Conservation (phyloP, 2,888 invertebrate species). For the Noctuana brunneofusca region DNA sequence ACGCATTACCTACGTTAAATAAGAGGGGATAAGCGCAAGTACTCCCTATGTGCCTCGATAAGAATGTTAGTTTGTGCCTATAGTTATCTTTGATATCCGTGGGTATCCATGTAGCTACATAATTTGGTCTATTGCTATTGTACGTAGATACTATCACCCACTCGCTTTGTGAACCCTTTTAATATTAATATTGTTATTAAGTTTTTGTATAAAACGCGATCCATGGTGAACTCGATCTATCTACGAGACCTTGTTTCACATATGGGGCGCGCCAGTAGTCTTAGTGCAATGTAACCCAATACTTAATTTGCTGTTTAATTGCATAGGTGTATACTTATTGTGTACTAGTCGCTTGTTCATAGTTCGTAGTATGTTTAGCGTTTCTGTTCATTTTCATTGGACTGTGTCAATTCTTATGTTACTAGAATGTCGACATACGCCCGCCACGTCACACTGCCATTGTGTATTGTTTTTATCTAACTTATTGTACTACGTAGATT, state of each 20-base stretch:
- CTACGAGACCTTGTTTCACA: conserved; percentile 75
- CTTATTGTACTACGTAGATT: conserved; percentile 52
- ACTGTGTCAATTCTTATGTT: conserved; percentile 86
- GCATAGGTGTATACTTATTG: conserved; percentile 44
- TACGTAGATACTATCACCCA: conserved; percentile 46
- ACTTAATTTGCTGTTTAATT: conserved; percentile 65
- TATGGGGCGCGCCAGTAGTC: conserved; percentile 57
- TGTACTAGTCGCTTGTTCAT: conserved; percentile 54
- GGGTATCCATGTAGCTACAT: too few relatives aligned
- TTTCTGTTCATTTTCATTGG: conserved; percentile 77
- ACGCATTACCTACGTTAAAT: conserved; percentile 18
- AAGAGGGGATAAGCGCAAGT: conserved; percentile 33
- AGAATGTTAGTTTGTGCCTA: too few relatives aligned
- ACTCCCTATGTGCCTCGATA: conserved; percentile 36
- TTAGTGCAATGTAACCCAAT: conserved; percentile 56
- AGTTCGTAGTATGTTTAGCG: conserved; percentile 52
- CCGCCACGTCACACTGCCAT: conserved; percentile 77
- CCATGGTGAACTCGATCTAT: conserved; percentile 76
- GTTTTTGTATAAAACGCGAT: conserved; percentile 53
- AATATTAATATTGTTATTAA: conserved; percentile 46
- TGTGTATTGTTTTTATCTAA: conserved; percentile 43
- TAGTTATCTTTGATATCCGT: conserved; percentile 20
- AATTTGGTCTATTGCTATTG: conserved; percentile 31
- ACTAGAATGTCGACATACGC: conserved; percentile 85
- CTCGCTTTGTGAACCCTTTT: conserved; percentile 50